These are phyloP conservation scores for Coenobita brevimanus DNA, from an alignment of 1,140 invertebrate genomes.

Conservation along the genomic window DNA sequence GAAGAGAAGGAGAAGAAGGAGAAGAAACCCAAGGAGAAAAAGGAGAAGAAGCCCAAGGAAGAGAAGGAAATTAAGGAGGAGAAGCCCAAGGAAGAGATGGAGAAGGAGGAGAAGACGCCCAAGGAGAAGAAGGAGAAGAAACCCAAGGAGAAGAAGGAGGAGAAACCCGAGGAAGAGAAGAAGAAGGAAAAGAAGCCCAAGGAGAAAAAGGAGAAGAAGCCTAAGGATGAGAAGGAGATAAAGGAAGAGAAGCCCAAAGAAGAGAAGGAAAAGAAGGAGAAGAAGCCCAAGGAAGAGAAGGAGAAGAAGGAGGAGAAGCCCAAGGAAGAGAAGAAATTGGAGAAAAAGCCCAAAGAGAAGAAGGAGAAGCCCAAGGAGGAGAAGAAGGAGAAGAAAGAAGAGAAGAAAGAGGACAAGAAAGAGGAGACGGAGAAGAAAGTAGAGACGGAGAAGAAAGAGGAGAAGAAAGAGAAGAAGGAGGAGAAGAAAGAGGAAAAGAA, in stretches of 20 bases:
- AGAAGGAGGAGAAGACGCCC: too few species aligned
- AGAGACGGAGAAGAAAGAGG: neutral
- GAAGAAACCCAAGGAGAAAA: neutral
- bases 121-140: too few species aligned
- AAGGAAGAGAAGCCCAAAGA: neutral
- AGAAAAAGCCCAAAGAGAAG: neutral
- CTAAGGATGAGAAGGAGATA: neutral
- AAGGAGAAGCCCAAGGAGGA: neutral
- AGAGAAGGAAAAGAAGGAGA: neutral
- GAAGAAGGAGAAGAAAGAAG: too few species aligned
- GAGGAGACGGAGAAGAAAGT: neutral
- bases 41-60: too few species aligned
- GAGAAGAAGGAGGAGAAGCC: too few species aligned
- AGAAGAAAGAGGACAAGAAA: neutral
- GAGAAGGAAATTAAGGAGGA: too few species aligned
- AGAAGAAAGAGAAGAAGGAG: neutral
- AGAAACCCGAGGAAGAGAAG: neutral
- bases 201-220: neutral
- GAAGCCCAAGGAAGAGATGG: too few species aligned
- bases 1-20: constrained; percentile 3
- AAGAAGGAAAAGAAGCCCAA: neutral
- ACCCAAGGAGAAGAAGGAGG: neutral
- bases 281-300: too few species aligned
- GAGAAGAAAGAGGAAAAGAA: neutral
- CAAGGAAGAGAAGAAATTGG: neutral